These are phyloP conservation scores for Periplaneta americana DNA, from an alignment of 1,140 invertebrate species.

Conservation along the genomic window DNA sequence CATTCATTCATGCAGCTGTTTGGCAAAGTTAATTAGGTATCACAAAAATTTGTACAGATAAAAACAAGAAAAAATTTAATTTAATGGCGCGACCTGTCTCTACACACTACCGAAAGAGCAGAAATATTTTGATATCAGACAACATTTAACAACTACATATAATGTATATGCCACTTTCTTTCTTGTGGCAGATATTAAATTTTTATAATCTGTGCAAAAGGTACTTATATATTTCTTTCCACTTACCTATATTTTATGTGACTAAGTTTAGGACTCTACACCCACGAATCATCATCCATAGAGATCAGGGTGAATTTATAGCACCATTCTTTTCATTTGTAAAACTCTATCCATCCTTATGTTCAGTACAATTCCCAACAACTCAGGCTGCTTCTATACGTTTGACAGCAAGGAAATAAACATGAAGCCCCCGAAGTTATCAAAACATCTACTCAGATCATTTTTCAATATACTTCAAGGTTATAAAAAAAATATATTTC, in stretches of 20 bases:
- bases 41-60: neutral
- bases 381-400: neutral
- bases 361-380: neutral
- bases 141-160: neutral
- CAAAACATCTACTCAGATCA: neutral
- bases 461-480: neutral
- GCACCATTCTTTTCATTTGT: neutral
- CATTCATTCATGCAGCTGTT: neutral
- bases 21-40: neutral
- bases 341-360: neutral
- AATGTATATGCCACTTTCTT: neutral
- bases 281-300: neutral
- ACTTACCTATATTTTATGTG: neutral
- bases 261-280: neutral
- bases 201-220: neutral
- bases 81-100: neutral
- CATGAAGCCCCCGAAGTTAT: neutral
- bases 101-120: neutral
- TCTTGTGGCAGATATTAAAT: neutral
- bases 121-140: neutral
- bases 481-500: neutral
- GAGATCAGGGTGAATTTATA: neutral
- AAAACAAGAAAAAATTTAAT: neutral
- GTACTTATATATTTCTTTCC: neutral
- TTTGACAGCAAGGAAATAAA: neutral